Base-by-base conservation (phyloP, 2,797 vertebrate genomes). In the Spheniscus humboldti region DNA sequence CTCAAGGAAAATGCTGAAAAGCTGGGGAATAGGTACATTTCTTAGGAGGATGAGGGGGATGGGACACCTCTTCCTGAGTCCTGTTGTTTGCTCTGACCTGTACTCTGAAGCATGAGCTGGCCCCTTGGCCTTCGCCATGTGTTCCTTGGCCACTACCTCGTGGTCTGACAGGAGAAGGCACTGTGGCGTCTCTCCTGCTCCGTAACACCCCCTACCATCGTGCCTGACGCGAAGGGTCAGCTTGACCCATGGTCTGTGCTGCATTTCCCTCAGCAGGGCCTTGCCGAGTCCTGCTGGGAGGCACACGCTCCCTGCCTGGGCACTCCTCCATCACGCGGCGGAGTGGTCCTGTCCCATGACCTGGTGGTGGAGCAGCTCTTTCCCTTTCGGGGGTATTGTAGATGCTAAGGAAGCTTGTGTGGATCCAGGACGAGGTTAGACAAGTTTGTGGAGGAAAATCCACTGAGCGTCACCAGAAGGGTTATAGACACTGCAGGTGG, bases 261-360 rank as follows among this genome's bases (percentile, higher is more conserved):
- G 1, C 18, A 7, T 6, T 80, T 33, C 27, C 55, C 60, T 66
- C 60, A 69, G 59, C 47, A 59, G 53, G 18, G 13, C 33, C 35
- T 23, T 28, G 66, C 5, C 82, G 50, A 72, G 30, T 24, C 64
- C 60, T 41, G 48, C 37, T 0, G 3, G 41, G 45, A 79, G 48
- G 11, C 25, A 50, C 63, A 13, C 0, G 3, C 10, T 11, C 25
- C n/a, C 3, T 72, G 57, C 53, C 77, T 72, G 66, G 31, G 4
- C 16, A 11, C 20, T 57, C 28, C 73, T 86, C 55, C 74, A 59
- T 53, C 72, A 41, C 39, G 22, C 0, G 1, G 8, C 0, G 3
- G 24, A 9, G 33, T n/a, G 43, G 4, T 35, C 45, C 35, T 18
- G 6, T 64, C 35, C 76, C 57, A 6, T 7, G 13, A 19, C 28